Evolutionary conservation across 2,888 invertebrate species (phyloP).

Genomic region (Mythimna loreyi): DNA sequence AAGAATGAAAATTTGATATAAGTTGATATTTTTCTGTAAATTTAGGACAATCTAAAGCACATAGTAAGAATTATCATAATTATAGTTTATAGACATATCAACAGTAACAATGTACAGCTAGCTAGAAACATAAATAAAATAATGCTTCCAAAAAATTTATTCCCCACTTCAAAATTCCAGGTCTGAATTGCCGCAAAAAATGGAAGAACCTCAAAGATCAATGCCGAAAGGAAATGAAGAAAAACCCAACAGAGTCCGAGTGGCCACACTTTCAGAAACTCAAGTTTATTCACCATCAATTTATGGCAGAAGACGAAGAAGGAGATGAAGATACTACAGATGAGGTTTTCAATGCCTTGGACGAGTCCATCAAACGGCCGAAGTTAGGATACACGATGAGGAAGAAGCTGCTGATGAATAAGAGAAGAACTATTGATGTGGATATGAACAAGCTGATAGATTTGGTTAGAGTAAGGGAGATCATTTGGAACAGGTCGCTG

Average conservation of each 20-base stretch:
- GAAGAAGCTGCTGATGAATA: conserved; percentile 85
- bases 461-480: conserved; percentile 80
- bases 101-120: neutral
- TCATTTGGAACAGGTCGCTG: conserved; percentile 87
- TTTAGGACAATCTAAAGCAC: neutral
- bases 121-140: neutral
- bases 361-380: conserved; percentile 85
- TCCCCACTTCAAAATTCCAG: conserved; percentile 71
- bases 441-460: conserved; percentile 86
- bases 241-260: conserved; percentile 82
- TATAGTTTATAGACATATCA: neutral
- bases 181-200: conserved; percentile 85
- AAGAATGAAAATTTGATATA: neutral
- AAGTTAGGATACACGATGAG: conserved; percentile 87
- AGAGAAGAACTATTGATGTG: conserved; percentile 84
- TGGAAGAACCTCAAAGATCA: conserved; percentile 90
- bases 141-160: neutral
- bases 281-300: conserved; percentile 86
- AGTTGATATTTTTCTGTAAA: neutral
- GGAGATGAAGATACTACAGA: conserved; percentile 83
- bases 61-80: too few relatives aligned
- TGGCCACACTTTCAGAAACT: conserved; percentile 87
- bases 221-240: conserved; percentile 88
- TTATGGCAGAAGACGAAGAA: conserved; percentile 84
- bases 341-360: conserved; percentile 81